Evolutionary conservation across 2,888 invertebrate genomes (phyloP).

Genomic region (Sphinx pinastri): DNA sequence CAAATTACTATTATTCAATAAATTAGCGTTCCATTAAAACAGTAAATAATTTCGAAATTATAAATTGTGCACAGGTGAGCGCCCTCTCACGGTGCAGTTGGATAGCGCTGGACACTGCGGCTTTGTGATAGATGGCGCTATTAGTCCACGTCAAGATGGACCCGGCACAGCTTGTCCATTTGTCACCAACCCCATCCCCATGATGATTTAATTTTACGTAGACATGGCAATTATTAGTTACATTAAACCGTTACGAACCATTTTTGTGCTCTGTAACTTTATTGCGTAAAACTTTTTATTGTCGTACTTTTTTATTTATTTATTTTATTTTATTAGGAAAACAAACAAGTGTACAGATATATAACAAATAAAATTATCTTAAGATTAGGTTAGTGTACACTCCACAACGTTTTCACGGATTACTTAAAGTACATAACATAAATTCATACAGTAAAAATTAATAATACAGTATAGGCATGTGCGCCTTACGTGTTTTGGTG

Average conservation of each 20-base stretch:
- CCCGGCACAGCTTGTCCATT: slow-evolving; percentile 72
- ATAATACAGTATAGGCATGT: too few species aligned
- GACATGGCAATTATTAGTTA: slow-evolving; percentile 17
- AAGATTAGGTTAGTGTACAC: too few species aligned
- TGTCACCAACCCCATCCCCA: slow-evolving; percentile 62
- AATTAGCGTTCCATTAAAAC: too few species aligned
- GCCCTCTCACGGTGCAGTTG: slow-evolving; percentile 54
- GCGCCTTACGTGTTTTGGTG: too few species aligned
- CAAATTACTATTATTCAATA: too few species aligned
- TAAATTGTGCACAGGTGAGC: slow-evolving; percentile 25
- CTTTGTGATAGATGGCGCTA: slow-evolving; percentile 76
- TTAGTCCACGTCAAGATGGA: slow-evolving; percentile 70
- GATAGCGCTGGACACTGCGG: slow-evolving; percentile 57
- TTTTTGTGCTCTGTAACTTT: background rate
- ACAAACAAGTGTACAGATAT: too few species aligned
- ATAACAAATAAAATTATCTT: too few species aligned
- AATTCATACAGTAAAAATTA: too few species aligned
- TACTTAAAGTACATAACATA: too few species aligned
- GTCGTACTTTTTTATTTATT: background rate
- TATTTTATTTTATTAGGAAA: too few species aligned
- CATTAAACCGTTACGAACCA: slow-evolving; percentile 17
- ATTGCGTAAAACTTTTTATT: background rate
- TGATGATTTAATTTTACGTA: slow-evolving; percentile 71
- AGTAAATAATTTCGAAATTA: background rate
- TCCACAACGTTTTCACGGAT: too few species aligned